These are phyloP conservation scores for Sebastolobus alascanus DNA, from an alignment of 2,797 vertebrate species.

Conservation along the genomic window DNA sequence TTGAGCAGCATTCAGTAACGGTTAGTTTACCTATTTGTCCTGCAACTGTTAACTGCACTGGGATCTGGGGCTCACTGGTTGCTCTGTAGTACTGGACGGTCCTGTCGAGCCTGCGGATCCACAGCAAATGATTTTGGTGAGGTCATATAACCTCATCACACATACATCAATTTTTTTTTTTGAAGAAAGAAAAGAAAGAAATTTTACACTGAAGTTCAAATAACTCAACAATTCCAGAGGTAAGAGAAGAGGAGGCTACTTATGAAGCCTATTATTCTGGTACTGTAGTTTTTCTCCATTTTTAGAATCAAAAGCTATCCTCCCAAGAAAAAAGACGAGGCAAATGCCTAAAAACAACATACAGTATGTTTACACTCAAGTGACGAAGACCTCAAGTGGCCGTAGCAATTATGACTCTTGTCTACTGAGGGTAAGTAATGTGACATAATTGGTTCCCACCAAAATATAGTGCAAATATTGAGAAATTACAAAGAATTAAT, in stretches of 20 bases:
- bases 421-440: neutral
- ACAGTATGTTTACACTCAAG: neutral
- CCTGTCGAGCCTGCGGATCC: neutral
- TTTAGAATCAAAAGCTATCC: neutral
- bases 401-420: neutral
- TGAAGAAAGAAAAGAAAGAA: neutral
- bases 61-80: too few species aligned
- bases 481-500: neutral
- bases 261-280: neutral
- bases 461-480: neutral
- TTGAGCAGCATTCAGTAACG: neutral
- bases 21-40: neutral
- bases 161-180: too few species aligned
- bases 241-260: neutral
- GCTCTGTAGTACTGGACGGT: too few species aligned
- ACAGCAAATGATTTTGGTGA: neutral
- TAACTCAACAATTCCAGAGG: neutral
- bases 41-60: too few species aligned
- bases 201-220: neutral
- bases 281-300: neutral
- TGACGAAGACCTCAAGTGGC: neutral
- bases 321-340: neutral
- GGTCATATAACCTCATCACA: neutral
- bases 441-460: neutral
- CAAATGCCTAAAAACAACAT: neutral